Conservation (phyloP, 2,888 invertebrate genomes). For the Catocala sponsa region DNA sequence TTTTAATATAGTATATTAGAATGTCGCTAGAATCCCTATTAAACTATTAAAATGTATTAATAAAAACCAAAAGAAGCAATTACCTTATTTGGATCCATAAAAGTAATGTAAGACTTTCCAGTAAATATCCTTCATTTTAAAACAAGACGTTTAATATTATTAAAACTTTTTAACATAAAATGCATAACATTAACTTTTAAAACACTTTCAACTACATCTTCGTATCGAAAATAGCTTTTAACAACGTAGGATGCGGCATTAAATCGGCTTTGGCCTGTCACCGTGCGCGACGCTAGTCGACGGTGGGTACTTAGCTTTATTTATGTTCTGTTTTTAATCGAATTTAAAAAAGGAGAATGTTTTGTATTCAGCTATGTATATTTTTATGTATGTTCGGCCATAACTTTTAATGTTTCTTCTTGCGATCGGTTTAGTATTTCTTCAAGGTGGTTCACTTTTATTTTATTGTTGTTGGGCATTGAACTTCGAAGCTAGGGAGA, state of each 20-base stretch:
- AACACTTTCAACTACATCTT: conserved; percentile 44
- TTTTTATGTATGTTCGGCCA: too few species aligned
- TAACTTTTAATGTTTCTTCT: too few species aligned
- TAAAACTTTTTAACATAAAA: conserved; percentile 10
- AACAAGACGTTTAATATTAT: neutral
- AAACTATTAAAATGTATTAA: too few species aligned
- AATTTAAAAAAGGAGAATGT: too few species aligned
- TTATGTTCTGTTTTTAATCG: conserved; percentile 45
- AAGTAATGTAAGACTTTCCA: neutral
- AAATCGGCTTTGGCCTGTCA: conserved; percentile 49
- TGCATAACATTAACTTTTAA: conserved; percentile 31
- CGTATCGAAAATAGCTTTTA: conserved; percentile 49
- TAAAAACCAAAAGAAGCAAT: too few species aligned
- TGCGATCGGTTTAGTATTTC: too few species aligned
- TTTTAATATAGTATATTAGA: too few species aligned
- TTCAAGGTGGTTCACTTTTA: too few species aligned
- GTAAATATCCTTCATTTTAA: neutral
- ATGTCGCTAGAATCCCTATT: too few species aligned
- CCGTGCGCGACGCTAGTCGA: conserved; percentile 41
- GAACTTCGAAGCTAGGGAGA: too few species aligned
- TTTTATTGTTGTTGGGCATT: too few species aligned
- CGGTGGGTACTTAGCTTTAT: conserved; percentile 49
- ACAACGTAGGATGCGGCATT: conserved; percentile 43
- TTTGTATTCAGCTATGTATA: too few species aligned
- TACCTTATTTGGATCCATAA: neutral